Evolutionary conservation across 2,797 vertebrate species (phyloP).

Genomic region (Sebastes diaconus): DNA sequence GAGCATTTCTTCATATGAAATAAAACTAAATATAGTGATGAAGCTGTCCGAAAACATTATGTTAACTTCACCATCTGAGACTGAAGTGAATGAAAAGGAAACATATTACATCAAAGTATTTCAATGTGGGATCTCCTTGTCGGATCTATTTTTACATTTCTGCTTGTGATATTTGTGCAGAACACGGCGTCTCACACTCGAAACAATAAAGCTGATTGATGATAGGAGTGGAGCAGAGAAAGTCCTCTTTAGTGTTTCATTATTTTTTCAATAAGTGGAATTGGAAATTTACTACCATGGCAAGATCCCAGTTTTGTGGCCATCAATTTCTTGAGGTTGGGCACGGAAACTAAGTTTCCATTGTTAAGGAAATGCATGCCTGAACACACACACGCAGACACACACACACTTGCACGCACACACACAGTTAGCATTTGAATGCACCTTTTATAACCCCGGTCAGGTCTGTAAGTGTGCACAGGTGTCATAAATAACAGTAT

Average conservation of each 20-base stretch:
- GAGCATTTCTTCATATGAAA: not conserved
- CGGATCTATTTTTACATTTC: slow-evolving; percentile 5
- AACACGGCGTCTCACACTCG: slow-evolving; percentile 23
- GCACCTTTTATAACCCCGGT: slow-evolving; percentile 52
- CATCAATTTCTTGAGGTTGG: slow-evolving; percentile 76
- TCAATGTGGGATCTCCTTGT: not conserved
- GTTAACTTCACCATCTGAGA: not conserved
- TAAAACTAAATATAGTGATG: not conserved
- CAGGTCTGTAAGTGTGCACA: slow-evolving; percentile 40
- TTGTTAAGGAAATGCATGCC: slow-evolving; percentile 74
- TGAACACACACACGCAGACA: slow-evolving; percentile 39
- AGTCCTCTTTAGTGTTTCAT: slow-evolving; percentile 53
- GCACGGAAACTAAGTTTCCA: slow-evolving; percentile 76
- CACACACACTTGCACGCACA: not conserved
- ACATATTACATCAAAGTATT: not conserved
- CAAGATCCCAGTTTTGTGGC: slow-evolving; percentile 67
- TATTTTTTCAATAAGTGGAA: slow-evolving; percentile 70
- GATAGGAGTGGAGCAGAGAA: slow-evolving; percentile 47
- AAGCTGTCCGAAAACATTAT: not conserved
- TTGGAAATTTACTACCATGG: slow-evolving; percentile 73
- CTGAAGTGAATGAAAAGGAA: not conserved
- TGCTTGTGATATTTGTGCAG: slow-evolving; percentile 13
- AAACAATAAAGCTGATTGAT: slow-evolving; percentile 58
- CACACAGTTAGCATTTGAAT: slow-evolving; percentile 39
- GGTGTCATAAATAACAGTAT: slow-evolving; percentile 69